Base-by-base conservation (phyloP, 2,888 invertebrate species). In the Leucophenga maculata region DNA sequence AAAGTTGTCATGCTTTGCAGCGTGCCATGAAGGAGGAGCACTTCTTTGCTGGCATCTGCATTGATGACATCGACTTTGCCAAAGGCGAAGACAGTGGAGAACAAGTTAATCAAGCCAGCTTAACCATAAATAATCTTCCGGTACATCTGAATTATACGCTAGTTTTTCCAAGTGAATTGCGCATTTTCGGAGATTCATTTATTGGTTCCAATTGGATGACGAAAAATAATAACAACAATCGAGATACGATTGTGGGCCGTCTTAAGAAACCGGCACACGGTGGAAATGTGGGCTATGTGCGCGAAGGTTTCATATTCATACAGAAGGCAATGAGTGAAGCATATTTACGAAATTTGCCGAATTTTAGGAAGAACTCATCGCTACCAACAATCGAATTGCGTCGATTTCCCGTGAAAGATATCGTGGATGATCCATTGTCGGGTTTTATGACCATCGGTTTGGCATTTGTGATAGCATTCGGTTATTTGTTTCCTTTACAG, bases 401-500 rank as follows among this genome's bases (percentile, higher is more conserved):
- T 8, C 76, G 81, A 4, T 85, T 83, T 70, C 85, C 86, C 4
- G 72, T 78, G 13, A 66, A 69, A 11, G 87, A 91, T 0, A 94
- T 91, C 85, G 84, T 91, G 0, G 87, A 91, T 57, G 95, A 96
- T 85, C 84, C 90, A 0, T 90, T 94, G 9, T 86, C 94, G 3
- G 88, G 91, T 18, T 90, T 91, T 0, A 83, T 95, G 20, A 91
- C 92, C 83, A 85, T 89, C 9, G 90, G 93, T 73, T 89, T 96
- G 26, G 93, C 96, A 0, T 88, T 94, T 74, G 92, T 96, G 44
- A 89, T 96, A 18, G 90, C 95, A 87, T 89, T 96, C 22, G 94
- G 94, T 78, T 95, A 94, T 83, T 91, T 94, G 69, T 94, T 95
- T 84, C 92, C 93, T 0, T 92, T 93, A 55, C 92, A 94, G 26